Evolutionary conservation across 2,113 vertebrate species (phyloP).

Genomic region (Stictonetta naevosa): DNA sequence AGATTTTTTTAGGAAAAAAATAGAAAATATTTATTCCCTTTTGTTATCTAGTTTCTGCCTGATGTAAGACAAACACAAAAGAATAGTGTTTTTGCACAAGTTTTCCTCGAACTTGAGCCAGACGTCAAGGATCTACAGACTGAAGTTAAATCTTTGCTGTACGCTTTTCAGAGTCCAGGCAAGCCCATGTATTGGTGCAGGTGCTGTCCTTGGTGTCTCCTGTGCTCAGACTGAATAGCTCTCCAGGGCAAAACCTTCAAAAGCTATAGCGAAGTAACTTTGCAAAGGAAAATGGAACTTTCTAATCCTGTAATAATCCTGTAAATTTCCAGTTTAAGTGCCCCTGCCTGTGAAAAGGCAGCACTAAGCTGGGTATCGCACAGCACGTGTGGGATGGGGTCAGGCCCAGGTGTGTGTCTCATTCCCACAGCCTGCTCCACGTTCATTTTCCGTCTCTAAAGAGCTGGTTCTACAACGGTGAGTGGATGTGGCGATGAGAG

Average conservation of each 20-base stretch:
- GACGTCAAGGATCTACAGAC: neutral
- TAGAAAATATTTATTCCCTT: neutral
- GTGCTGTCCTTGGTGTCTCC: too few relatives aligned
- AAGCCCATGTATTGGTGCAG: neutral
- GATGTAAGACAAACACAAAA: neutral
- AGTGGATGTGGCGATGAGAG: neutral
- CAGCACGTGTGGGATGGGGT: fast-evolving
- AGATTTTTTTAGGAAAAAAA: neutral
- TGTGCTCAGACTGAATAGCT: neutral
- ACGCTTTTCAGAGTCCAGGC: neutral
- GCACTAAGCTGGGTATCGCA: neutral
- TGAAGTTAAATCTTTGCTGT: neutral
- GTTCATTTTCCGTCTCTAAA: neutral
- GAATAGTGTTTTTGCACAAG: neutral
- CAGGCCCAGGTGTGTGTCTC: neutral
- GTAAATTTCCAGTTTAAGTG: neutral
- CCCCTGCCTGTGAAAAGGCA: fast-evolving
- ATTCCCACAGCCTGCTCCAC: neutral
- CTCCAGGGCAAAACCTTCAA: neutral
- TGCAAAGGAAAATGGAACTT: neutral
- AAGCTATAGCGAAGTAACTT: neutral
- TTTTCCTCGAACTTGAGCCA: neutral
- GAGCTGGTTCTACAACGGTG: neutral
- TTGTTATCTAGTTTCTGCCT: neutral
- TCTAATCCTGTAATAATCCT: neutral